Evolutionary conservation across 2,113 vertebrate species (phyloP).

Genomic region (Cervus canadensis): DNA sequence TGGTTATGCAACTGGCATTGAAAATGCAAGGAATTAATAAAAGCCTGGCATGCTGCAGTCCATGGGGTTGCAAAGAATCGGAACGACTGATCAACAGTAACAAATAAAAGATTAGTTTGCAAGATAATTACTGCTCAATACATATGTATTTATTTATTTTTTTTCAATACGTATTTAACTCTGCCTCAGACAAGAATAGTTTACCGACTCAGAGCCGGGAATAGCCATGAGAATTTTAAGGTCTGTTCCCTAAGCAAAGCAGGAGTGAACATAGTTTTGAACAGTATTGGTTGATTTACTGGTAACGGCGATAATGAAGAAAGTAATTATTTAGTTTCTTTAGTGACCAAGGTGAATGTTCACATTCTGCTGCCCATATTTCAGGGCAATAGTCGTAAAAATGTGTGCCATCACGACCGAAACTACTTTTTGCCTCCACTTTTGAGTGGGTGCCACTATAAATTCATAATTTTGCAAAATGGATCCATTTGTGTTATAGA

Average conservation of each 20-base stretch:
- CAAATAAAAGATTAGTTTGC: background rate
- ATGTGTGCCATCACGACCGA: background rate
- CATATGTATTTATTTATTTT: background rate
- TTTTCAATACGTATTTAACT: background rate
- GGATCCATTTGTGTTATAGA: background rate
- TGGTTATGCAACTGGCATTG: background rate
- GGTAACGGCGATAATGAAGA: accelerated
- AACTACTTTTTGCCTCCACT: background rate
- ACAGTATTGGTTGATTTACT: accelerated
- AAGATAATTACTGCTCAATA: background rate
- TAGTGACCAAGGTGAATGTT: background rate
- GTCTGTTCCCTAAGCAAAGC: background rate
- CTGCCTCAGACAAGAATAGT: too few species aligned
- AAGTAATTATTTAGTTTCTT: too few species aligned
- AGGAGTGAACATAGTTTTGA: background rate
- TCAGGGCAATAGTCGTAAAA: background rate
- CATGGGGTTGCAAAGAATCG: too few species aligned
- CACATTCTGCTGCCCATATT: background rate
- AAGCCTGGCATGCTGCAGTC: too few species aligned
- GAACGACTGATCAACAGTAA: background rate
- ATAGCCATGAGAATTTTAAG: too few species aligned
- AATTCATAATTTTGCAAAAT: background rate
- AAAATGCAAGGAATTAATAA: background rate
- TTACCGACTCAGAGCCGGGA: background rate
- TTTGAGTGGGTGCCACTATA: too few species aligned